A percentile compares a stretch with the other conserved stretches of the same genome.
Conservation (phyloP, 2,113 vertebrate genomes). For the Bubo blakistoni region DNA sequence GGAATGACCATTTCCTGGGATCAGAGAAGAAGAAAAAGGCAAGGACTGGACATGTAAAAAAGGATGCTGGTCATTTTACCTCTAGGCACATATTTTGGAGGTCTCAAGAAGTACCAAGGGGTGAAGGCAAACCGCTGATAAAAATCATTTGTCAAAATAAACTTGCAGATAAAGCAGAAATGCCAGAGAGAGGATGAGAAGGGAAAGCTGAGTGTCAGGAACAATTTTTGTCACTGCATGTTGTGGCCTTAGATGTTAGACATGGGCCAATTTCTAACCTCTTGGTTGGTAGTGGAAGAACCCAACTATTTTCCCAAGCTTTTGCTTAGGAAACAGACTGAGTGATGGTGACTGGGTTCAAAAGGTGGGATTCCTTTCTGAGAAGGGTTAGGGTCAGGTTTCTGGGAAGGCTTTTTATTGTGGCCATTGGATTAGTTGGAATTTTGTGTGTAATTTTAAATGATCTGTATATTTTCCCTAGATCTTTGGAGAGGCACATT, state of each 20-base stretch:
- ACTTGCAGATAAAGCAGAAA: slow-evolving; percentile 26
- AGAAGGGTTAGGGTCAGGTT: slow-evolving; percentile 31
- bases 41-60: background rate
- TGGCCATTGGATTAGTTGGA: slow-evolving; percentile 9
- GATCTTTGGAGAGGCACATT: background rate
- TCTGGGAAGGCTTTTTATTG: slow-evolving; percentile 50
- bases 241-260: background rate
- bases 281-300: background rate
- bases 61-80: background rate
- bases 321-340: slow-evolving; percentile 22
- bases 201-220: slow-evolving; percentile 32
- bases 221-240: slow-evolving; percentile 37
- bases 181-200: slow-evolving; percentile 4
- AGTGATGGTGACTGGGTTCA: slow-evolving; percentile 24
- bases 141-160: slow-evolving; percentile 37
- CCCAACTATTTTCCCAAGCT: slow-evolving; percentile 47
- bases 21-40: background rate
- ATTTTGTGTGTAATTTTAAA: slow-evolving; percentile 13
- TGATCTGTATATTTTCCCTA: slow-evolving; percentile 21
- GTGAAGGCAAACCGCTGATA: background rate
- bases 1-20: background rate
- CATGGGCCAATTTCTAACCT: slow-evolving; percentile 11
- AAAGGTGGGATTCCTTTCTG: slow-evolving; percentile 53
- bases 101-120: background rate
- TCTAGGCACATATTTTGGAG: background rate